Evolutionary conservation across 2,113 vertebrate genomes (phyloP), one percentile per base, ranked within the genome.

Genomic region (Ochotona curzoniae): DNA sequence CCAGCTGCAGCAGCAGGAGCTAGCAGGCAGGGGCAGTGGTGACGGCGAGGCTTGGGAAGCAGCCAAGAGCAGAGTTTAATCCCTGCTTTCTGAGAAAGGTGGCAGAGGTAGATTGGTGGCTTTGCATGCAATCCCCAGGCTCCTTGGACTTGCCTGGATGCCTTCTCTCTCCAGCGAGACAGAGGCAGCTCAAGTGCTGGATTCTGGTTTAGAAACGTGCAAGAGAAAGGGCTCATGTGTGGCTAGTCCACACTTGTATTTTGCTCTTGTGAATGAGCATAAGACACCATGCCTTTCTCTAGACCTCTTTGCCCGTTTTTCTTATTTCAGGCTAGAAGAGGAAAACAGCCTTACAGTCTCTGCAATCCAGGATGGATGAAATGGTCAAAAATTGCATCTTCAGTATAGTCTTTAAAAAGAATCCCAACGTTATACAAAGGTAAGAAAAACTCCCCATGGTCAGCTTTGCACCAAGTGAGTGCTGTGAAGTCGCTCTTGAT

Each of bases 361-460:
- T 63, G 73, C 14, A 78, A 90, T 63, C 74, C 21, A 60, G 47
- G 74, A 17, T 47, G 70, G 73, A 88, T 91, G 66, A 84, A 91
- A 70, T 1, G 18, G 28, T 60, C 25, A 66, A 21, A 63, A 20
- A 89, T 94, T 92, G 97, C 83, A 93, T 92, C 71, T 93, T 87
- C 88, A 70, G 87, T n/a, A 89, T 7, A 85, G 83, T 30, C 82
- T 61, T 94, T 83, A 91, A 86, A 20, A 87, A 88, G 74, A 95
- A 84, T 87, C 80, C 96, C 9, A 30, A 88, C 85, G 60, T 70
- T 92, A 87, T 92, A 86, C 94, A 97, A 94, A 97, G 93, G 67
- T 69, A 84, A 76, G 91, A 92, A 90, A 95, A 87, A 38, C 73
- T 97, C 83, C 93, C 90, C 75, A 7, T 0, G 47, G 89, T 89